Percentiles rank a stretch among this genome's conserved stretches.
Evolutionary conservation across 2,113 vertebrate species (phyloP).

Genomic region (Dicaeum eximium): DNA sequence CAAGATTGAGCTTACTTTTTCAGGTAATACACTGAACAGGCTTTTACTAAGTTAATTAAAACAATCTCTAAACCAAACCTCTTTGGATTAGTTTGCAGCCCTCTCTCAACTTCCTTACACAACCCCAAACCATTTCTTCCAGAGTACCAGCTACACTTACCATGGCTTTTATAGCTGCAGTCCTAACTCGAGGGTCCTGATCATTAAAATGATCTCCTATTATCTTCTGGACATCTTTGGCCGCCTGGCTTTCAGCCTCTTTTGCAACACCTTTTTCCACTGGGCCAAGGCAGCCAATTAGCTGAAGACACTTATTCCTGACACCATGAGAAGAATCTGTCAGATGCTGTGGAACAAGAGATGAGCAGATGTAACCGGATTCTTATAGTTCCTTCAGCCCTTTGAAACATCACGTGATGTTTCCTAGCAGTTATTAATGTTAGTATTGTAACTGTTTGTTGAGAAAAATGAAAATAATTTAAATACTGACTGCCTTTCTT

Average conservation of each 20-base stretch:
- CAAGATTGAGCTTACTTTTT: not conserved
- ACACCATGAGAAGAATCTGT: slow-evolving; percentile 91
- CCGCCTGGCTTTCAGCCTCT: slow-evolving; percentile 74
- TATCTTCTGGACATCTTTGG: slow-evolving; percentile 88
- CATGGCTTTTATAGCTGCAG: slow-evolving; percentile 95
- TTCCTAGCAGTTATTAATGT: not conserved
- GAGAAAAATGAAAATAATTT: not conserved
- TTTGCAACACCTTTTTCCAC: slow-evolving; percentile 79
- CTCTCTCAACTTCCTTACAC: not conserved
- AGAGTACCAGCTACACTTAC: slow-evolving; percentile 55
- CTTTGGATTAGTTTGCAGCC: not conserved
- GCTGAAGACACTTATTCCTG: slow-evolving; percentile 92
- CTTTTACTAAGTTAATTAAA: not conserved
- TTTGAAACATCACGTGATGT: not conserved
- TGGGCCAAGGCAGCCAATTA: slow-evolving; percentile 88
- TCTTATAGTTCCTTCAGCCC: not conserved
- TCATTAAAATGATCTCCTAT: slow-evolving; percentile 94
- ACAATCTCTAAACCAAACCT: not conserved
- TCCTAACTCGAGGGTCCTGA: slow-evolving; percentile 93
- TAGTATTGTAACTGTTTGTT: not conserved
- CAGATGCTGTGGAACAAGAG: slow-evolving; percentile 75
- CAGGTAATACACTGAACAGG: not conserved
- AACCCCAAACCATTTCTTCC: not conserved
- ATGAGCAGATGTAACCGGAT: not conserved
- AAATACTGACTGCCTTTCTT: not conserved